A percentile compares a stretch with the other conserved stretches of the same genome.
Evolutionary conservation across 2,113 vertebrate genomes (phyloP).

Genomic region (Brachirus orientalis): DNA sequence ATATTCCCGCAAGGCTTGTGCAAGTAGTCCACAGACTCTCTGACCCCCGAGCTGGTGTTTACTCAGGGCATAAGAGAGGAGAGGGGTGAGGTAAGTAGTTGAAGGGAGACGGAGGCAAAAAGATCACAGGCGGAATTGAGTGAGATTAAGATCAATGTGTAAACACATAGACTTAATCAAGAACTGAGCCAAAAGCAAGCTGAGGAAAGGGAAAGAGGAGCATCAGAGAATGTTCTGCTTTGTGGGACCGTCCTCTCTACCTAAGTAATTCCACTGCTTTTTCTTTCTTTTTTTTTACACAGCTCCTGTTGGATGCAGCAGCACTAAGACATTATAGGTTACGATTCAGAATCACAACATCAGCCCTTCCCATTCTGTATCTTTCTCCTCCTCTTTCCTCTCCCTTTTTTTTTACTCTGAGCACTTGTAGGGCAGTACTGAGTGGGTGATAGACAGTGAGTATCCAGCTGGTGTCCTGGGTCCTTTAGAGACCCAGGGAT

Average conservation of each 20-base stretch:
- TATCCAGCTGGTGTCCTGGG: constrained; percentile 57
- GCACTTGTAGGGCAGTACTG: constrained; percentile 58
- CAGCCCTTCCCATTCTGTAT: constrained; percentile 38
- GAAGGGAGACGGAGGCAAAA: constrained; percentile 17
- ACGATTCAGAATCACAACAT: constrained; percentile 26
- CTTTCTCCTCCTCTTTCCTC: neutral
- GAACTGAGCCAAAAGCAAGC: constrained; percentile 24
- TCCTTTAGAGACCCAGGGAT: constrained; percentile 49
- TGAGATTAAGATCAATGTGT: constrained; percentile 18
- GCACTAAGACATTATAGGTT: constrained; percentile 28
- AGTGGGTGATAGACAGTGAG: constrained; percentile 46
- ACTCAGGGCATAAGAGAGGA: constrained; percentile 37
- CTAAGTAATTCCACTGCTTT: constrained; percentile 33
- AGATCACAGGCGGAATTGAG: constrained; percentile 25
- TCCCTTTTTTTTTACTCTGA: constrained; percentile 19
- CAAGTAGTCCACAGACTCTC: constrained; percentile 53
- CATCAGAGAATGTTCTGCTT: constrained; percentile 20
- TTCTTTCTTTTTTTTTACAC: constrained; percentile 18
- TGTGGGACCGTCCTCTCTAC: constrained; percentile 36
- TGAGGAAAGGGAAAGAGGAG: constrained; percentile 4
- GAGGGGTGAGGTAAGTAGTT: constrained; percentile 58
- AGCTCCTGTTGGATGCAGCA: constrained; percentile 47
- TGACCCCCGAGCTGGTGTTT: constrained; percentile 54
- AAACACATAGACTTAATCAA: constrained; percentile 24
- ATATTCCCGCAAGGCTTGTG: constrained; percentile 48